Evolutionary conservation across 2,888 invertebrate species (phyloP).

Genomic region (Andrena trimmerana): DNA sequence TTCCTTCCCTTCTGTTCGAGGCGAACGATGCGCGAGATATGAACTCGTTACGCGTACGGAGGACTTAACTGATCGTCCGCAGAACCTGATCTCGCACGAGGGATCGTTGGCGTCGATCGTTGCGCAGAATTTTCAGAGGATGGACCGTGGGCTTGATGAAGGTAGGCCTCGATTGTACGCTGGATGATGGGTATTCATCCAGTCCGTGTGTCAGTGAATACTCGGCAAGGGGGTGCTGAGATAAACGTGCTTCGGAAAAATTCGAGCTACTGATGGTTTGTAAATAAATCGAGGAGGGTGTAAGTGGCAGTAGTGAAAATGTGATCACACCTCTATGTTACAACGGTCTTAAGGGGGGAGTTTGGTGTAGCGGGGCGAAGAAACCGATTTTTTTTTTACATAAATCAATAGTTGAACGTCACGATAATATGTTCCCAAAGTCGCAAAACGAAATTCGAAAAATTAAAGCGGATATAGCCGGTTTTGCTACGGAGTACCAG

Average conservation of each 20-base stretch:
- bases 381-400: too few relatives aligned
- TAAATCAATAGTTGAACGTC: too few relatives aligned
- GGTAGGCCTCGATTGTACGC: slow-evolving; percentile 4
- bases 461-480: too few relatives aligned
- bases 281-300: too few relatives aligned
- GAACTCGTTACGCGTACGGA: slow-evolving; percentile 75
- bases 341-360: too few relatives aligned
- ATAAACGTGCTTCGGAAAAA: background rate
- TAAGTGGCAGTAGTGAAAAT: too few relatives aligned
- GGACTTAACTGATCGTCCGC: slow-evolving; percentile 72
- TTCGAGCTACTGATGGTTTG: too few relatives aligned
- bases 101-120: slow-evolving; percentile 50
- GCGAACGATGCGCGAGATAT: slow-evolving; percentile 81
- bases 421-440: too few relatives aligned
- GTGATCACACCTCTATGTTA: too few relatives aligned
- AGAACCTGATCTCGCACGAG: slow-evolving; percentile 69
- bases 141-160: background rate
- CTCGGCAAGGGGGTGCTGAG: background rate
- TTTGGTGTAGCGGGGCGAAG: too few relatives aligned
- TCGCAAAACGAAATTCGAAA: too few relatives aligned
- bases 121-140: slow-evolving; percentile 33
- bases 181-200: background rate
- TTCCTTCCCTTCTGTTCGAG: slow-evolving; percentile 72
- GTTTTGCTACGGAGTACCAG: too few relatives aligned
- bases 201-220: background rate